phyloP scores from a whole-genome alignment of 2,888 invertebrate genomes.

The Stenodema calcarata region DNA sequence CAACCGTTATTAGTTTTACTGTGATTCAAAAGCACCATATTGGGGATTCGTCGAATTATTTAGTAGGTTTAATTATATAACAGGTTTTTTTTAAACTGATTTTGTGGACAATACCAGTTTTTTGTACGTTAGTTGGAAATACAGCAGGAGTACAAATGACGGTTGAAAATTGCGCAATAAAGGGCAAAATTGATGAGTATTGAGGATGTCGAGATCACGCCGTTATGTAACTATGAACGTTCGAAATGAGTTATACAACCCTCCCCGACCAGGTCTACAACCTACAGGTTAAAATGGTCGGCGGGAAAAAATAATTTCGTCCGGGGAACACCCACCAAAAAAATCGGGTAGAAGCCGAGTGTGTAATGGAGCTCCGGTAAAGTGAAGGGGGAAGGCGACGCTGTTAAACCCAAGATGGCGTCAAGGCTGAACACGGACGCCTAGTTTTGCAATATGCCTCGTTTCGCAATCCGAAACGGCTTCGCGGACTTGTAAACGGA shows the following conservation, averaged over 20 bases:
- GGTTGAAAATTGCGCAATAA: background rate
- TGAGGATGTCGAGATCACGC: background rate
- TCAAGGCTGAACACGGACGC: background rate
- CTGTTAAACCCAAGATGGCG: background rate
- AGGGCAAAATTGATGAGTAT: background rate
- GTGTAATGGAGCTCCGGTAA: background rate
- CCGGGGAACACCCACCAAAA: background rate
- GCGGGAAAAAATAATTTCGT: background rate
- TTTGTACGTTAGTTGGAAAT: too few species aligned
- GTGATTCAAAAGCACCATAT: too few species aligned
- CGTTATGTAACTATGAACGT: background rate
- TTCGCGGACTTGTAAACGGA: background rate
- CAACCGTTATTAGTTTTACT: too few species aligned
- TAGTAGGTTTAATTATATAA: too few species aligned
- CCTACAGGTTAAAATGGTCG: background rate
- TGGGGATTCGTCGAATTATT: too few species aligned
- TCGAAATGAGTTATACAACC: background rate
- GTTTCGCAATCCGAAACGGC: background rate
- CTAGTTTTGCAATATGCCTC: background rate
- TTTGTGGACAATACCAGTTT: too few species aligned
- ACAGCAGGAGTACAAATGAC: too few species aligned
- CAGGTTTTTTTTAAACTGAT: too few species aligned
- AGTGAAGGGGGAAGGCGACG: background rate
- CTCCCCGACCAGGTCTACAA: background rate
- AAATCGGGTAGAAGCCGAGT: background rate